A percentile compares a stretch with the other conserved stretches of the same genome.
These are phyloP conservation scores for Cenopis cana DNA, from an alignment of 2,888 invertebrate genomes.

Conservation along the genomic window DNA sequence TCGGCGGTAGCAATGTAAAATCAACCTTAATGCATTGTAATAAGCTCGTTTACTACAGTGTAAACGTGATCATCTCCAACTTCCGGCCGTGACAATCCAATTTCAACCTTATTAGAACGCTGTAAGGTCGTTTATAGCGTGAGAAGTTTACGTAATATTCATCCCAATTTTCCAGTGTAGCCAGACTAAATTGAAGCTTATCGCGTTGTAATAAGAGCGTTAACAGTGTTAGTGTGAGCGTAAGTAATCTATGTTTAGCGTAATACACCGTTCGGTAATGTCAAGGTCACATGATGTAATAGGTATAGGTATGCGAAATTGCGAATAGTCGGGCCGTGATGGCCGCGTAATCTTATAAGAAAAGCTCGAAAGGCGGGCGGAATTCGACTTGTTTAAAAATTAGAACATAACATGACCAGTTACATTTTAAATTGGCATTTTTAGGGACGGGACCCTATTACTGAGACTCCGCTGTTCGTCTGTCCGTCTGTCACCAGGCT, in stretches of 20 bases:
- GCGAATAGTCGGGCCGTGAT: background rate
- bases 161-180: background rate
- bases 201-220: background rate
- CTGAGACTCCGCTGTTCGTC: too few relatives aligned
- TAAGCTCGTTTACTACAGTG: background rate
- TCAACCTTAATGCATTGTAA: background rate
- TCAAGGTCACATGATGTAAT: slow-evolving; percentile 28
- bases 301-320: slow-evolving; percentile 3
- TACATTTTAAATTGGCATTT: too few relatives aligned
- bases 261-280: slow-evolving; percentile 10
- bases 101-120: background rate
- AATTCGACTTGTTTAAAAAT: too few relatives aligned
- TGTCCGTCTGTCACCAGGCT: too few relatives aligned
- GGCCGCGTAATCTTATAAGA: background rate
- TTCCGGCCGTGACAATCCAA: background rate
- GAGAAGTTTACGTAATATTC: background rate
- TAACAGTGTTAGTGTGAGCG: background rate
- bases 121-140: background rate
- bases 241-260: slow-evolving; percentile 22
- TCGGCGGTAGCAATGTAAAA: background rate
- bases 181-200: background rate
- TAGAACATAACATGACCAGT: too few relatives aligned
- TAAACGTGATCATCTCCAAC: background rate
- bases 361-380: background rate
- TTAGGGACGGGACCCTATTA: too few relatives aligned